A percentile compares a stretch with the other conserved stretches of the same genome.
Evolutionary conservation across 30 jellyfish, hydroid and myxozoan genomes (phyloP).

Genomic region (Hydractinia symbiolongicarpus): DNA sequence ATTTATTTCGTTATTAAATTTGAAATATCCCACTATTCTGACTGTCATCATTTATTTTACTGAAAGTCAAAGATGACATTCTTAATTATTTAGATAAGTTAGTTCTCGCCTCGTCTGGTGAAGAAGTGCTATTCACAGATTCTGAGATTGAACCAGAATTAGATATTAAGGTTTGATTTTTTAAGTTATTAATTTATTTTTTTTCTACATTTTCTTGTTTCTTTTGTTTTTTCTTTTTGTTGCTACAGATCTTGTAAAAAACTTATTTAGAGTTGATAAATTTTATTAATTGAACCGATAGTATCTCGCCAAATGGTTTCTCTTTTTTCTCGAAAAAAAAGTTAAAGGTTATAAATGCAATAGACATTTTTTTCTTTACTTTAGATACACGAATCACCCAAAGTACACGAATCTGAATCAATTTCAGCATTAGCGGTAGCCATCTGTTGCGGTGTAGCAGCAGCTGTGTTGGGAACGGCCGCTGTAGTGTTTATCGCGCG

Average conservation of each 20-base stretch:
- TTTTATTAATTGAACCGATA: background rate
- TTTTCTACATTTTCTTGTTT: background rate
- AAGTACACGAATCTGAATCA: slow-evolving; percentile 77
- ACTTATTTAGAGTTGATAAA: background rate
- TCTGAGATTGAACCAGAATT: slow-evolving; percentile 87
- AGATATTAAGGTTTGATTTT: slow-evolving; percentile 73
- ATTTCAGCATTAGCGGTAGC: slow-evolving; percentile 92
- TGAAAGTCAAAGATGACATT: background rate
- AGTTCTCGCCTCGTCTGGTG: slow-evolving; percentile 94
- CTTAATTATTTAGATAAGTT: slow-evolving; percentile 49
- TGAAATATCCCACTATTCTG: too few species aligned
- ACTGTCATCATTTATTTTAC: too few species aligned
- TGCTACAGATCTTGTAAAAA: background rate
- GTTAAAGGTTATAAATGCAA: background rate
- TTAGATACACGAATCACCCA: slow-evolving; percentile 88
- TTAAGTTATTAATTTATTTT: background rate
- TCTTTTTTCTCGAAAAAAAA: background rate
- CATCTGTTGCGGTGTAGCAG: slow-evolving; percentile 92
- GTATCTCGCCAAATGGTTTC: background rate
- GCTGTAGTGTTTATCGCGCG: slow-evolving; percentile 76
- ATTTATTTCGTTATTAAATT: too few species aligned
- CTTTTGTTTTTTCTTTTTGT: background rate
- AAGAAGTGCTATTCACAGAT: slow-evolving; percentile 91
- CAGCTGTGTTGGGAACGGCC: slow-evolving; percentile 93
- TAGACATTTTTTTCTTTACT: background rate